These are phyloP conservation scores for Ectemnius cavifrons DNA, from an alignment of 2,888 invertebrate genomes.

Conservation along the genomic window DNA sequence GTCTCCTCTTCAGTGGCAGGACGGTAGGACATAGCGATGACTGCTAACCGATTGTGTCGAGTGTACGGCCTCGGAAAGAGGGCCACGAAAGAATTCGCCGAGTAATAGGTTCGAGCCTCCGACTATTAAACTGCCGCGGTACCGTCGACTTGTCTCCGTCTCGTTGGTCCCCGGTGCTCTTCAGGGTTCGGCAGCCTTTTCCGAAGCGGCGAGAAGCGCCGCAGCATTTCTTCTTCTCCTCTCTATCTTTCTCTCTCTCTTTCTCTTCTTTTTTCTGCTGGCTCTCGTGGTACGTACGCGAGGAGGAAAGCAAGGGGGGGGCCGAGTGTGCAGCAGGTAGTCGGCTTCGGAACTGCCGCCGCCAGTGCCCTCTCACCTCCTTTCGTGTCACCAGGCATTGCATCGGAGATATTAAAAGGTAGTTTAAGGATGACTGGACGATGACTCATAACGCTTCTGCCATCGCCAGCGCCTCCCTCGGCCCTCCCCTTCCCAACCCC, in stretches of 20 bases:
- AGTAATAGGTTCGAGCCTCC: conserved; percentile 73
- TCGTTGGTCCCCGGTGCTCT: conserved; percentile 10
- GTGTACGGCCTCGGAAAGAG: conserved; percentile 32
- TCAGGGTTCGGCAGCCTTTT: conserved; percentile 42
- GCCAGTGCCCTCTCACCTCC: conserved; percentile 67
- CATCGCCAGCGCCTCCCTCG: conserved; percentile 36
- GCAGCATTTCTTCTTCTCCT: conserved; percentile 15
- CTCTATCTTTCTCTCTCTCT: conserved; percentile 5
- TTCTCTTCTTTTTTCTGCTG: conserved; percentile 22
- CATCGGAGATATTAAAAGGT: conserved; percentile 73
- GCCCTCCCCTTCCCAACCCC: conserved; percentile 34
- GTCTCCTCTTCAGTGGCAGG: conserved; percentile 50
- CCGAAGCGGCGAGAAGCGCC: no score
- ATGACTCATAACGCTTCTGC: conserved; percentile 65
- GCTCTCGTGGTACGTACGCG: conserved; percentile 2
- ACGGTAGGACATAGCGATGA: conserved; percentile 64
- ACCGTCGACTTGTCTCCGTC: conserved; percentile 49
- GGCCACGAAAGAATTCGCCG: conserved; percentile 74
- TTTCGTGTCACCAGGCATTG: conserved; percentile 64
- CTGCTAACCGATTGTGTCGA: conserved; percentile 53
- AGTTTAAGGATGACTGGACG: conserved; percentile 74
- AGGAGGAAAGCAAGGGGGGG: conserved; percentile 52
- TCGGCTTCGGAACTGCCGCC: conserved; percentile 59
- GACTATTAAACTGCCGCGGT: conserved; percentile 64
- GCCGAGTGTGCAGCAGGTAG: conserved; percentile 67